Base-by-base conservation (phyloP, 2,888 invertebrate species). In the Ischnura elegans region DNA sequence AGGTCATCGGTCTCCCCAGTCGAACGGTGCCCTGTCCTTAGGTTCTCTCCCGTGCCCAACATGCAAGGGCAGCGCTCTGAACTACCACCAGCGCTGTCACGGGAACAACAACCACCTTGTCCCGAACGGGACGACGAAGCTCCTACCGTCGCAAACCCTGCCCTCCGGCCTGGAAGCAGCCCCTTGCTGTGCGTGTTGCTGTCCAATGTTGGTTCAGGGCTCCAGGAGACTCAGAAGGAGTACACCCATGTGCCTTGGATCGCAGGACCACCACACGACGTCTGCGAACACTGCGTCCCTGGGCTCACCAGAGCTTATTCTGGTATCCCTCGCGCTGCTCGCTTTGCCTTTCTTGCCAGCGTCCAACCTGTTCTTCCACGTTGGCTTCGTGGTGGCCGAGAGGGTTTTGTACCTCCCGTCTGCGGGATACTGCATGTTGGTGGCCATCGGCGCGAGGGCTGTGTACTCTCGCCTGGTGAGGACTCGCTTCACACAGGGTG, bases 321-420 rank as follows among this genome's bases (percentile, higher is more conserved):
- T 98, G 93, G 95, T 96, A 93, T 96, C 96, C 55, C 95, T 97
- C 94, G 96, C 97, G 93, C 97, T 99, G 95, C 97, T 99, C 95
- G 97, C 98, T 95, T 97, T 99, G 95, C 99, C 99, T 94, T 99
- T 99, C 96, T 97, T 99, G 95, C 99, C 99, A 94, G 99, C 99
- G 94, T 98, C 98, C 95, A 99, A 99, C 97, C 96, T 99, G 95
- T 98, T 99, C 96, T 99, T 99, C 97, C 99, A 99, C 96, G 99
- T 99, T 94, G 99, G 99, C 93, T 99, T 99, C 96, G 99, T 99
- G 95, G 98, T 99, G 94, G 99, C 99, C 94, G 99, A 99, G 96
- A 97, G 99, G 94, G 98, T 99, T 94, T 97, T 99, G 94, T 99
- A 99, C 96, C 97, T 99, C 96, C 99, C 99, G 93, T 99, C 99